Base-by-base conservation (phyloP, 1,140 invertebrate genomes). In the Bombus superbus region DNA sequence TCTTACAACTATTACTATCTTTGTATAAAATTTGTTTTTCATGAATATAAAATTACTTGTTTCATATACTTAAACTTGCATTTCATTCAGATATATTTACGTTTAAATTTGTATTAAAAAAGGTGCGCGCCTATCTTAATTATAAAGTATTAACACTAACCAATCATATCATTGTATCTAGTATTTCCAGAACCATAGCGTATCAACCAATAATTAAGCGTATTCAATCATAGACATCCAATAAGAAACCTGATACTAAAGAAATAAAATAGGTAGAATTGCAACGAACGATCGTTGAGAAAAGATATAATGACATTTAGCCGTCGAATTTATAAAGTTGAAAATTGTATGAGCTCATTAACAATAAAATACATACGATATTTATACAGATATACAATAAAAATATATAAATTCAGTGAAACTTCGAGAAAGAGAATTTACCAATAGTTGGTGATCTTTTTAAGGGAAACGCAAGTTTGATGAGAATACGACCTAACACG, bases 401-500 rank as follows among this genome's bases (percentile, higher is more conserved):
- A 42, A 42, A 32, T 18, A 47, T 73, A 1, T 73, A 44, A 71
- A 44, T 42, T 44, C 25, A 15, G 13, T n/a, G 5, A 28, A 15
- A 10, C 28, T 53, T 28, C 0, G 0, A 10, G 10, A 25, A 44
- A 72, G 15, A 18, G 9, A 74, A 35, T 22, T 40, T 4, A 38
- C 57, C 59, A 76, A 75, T 79, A 66, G 57, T 62, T n/a, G n/a
- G 40, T 25, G 22, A 9, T n/a, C 47, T n/a, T 80, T 84, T 62
- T 22, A 59, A 32, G 13, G 1, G 8, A 42, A 57, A 1, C 10
- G 28, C n/a, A 38, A 40, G 28, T 72, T 71, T 13, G 32, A 72
- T 85, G 84, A 53, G 18, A 81, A 85, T 38, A 44, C 35, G 44
- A 59, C 79, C 25, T 53, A 44, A 68, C 25, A 57, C 32, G 38